Evolutionary conservation across 2,888 invertebrate genomes (phyloP).

Genomic region (Pristionchus exspectatus): DNA sequence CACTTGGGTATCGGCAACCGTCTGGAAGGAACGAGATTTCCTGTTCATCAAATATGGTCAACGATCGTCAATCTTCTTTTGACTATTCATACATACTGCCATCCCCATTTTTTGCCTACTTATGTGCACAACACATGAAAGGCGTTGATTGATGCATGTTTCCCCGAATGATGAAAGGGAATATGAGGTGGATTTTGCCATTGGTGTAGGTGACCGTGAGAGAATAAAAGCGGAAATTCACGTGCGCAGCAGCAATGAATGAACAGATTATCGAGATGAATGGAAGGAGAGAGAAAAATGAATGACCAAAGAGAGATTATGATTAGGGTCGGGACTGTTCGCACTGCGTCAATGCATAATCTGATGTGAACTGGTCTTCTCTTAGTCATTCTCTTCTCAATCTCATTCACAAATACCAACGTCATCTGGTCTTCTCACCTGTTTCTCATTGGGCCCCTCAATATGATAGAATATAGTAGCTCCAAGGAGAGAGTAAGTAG

Average conservation of each 20-base stretch:
- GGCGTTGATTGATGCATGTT: background rate
- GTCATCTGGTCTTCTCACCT: constrained; percentile 55
- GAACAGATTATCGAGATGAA: constrained; percentile 11
- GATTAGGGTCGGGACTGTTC: background rate
- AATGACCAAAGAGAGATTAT: constrained; percentile 5
- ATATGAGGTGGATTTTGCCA: background rate
- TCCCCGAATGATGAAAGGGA: background rate
- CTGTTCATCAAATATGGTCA: background rate
- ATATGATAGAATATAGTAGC: constrained; percentile 66
- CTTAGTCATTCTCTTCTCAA: background rate
- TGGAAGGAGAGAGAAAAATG: background rate
- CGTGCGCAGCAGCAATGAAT: background rate
- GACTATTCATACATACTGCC: background rate
- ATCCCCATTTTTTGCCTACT: background rate
- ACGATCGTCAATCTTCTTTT: background rate
- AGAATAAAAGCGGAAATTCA: constrained; percentile 16
- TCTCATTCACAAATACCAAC: background rate
- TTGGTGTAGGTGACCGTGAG: background rate
- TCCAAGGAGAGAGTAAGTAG: constrained; percentile 63
- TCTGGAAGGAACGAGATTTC: background rate
- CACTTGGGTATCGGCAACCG: constrained; percentile 13
- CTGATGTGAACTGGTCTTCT: background rate
- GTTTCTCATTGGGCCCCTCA: constrained; percentile 63
- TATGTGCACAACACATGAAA: background rate
- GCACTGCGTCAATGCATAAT: constrained; percentile 27